Evolutionary conservation across 1,140 invertebrate genomes (phyloP).

Genomic region (Drosophila tropicalis): DNA sequence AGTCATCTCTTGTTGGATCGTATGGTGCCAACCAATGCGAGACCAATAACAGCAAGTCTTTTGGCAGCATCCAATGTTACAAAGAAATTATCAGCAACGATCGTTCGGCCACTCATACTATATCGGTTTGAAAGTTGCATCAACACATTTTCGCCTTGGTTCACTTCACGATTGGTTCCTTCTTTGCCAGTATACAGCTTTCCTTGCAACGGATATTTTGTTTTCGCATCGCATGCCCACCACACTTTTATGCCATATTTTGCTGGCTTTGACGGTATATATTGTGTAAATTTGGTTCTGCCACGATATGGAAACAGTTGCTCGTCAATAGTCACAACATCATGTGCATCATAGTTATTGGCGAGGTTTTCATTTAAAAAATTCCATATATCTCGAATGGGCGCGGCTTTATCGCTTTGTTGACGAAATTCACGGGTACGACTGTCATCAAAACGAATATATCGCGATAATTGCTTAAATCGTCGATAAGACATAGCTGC

Average conservation of each 20-base stretch:
- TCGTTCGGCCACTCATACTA: neutral
- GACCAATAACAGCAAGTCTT: neutral
- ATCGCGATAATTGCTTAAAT: conserved; percentile 24
- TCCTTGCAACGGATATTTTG: conserved; percentile 60
- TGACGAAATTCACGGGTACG: conserved; percentile 44
- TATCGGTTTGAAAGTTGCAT: neutral
- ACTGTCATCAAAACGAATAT: conserved; percentile 70
- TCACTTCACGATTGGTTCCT: conserved; percentile 36
- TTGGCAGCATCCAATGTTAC: neutral
- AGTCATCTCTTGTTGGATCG: neutral
- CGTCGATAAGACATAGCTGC: conserved; percentile 21
- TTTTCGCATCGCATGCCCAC: conserved; percentile 45
- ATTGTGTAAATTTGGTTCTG: conserved; percentile 76
- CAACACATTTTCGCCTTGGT: conserved; percentile 7
- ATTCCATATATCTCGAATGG: conserved; percentile 56
- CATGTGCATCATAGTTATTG: conserved; percentile 46
- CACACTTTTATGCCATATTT: conserved; percentile 84
- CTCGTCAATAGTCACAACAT: conserved; percentile 68
- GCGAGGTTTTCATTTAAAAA: conserved; percentile 57
- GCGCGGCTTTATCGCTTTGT: conserved; percentile 54
- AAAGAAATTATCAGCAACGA: neutral
- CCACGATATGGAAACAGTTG: conserved; percentile 75
- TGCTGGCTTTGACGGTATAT: conserved; percentile 83
- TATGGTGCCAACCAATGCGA: conserved; percentile 1
- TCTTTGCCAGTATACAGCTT: conserved; percentile 42